A percentile compares a stretch with the other conserved stretches of the same genome.
Conservation (phyloP, 2,888 invertebrate genomes). For the Drosophila rellima region DNA sequence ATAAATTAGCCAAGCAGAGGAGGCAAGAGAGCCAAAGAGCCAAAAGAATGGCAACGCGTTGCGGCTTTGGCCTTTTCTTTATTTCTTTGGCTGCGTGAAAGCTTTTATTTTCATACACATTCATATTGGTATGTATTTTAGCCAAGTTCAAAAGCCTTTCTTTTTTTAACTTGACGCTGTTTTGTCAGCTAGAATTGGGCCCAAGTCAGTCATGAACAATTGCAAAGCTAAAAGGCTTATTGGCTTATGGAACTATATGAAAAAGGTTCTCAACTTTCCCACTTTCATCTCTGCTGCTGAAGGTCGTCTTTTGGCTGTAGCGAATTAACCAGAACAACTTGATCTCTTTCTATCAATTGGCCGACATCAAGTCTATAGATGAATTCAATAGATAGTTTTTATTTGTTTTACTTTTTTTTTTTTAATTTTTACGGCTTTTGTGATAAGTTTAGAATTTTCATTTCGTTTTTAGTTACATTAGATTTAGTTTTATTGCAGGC, state of each 20-base stretch:
- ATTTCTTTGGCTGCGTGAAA: slow-evolving; percentile 61
- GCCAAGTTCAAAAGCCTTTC: slow-evolving; percentile 65
- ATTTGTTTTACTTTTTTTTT: background rate
- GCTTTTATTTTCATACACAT: slow-evolving; percentile 49
- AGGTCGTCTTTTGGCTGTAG: slow-evolving; percentile 61
- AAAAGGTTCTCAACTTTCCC: slow-evolving; percentile 71
- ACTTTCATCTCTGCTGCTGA: slow-evolving; percentile 52
- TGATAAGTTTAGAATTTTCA: background rate
- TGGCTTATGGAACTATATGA: slow-evolving; percentile 48
- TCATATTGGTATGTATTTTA: slow-evolving; percentile 36
- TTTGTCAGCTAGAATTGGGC: slow-evolving; percentile 77
- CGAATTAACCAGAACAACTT: slow-evolving; percentile 53
- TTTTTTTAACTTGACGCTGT: slow-evolving; percentile 49
- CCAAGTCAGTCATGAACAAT: slow-evolving; percentile 63
- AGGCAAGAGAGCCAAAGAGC: slow-evolving; percentile 2
- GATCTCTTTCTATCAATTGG: slow-evolving; percentile 22
- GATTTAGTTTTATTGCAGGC: background rate
- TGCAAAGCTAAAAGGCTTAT: slow-evolving; percentile 79
- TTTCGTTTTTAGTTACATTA: background rate
- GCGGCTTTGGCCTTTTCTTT: slow-evolving; percentile 37
- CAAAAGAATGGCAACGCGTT: slow-evolving; percentile 17
- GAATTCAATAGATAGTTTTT: background rate
- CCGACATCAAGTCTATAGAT: slow-evolving; percentile 24
- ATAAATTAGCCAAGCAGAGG: slow-evolving; percentile 64
- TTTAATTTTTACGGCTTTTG: background rate